Conservation (phyloP, 2,888 invertebrate genomes). For the Torymus tubicola region DNA sequence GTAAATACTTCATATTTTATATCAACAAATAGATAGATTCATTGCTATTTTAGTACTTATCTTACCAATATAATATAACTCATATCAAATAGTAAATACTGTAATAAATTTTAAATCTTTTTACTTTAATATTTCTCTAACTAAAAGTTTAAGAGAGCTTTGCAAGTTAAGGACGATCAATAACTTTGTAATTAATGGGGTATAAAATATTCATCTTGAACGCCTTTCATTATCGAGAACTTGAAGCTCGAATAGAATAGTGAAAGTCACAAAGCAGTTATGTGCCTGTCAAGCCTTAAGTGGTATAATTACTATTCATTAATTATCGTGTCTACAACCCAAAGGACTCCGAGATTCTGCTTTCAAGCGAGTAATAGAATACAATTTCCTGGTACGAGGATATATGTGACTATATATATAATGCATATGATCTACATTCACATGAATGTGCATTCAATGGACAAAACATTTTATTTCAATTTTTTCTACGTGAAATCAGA, state of each 20-base stretch:
- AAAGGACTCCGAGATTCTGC: slow-evolving; percentile 52
- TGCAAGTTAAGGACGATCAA: slow-evolving; percentile 2
- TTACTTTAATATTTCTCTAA: too few species aligned
- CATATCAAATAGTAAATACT: too few species aligned
- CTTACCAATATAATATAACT: too few species aligned
- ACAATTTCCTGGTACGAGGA: neutral
- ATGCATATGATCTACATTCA: too few species aligned
- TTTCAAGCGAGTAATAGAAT: slow-evolving; percentile 15
- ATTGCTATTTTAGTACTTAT: too few species aligned
- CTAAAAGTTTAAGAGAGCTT: neutral
- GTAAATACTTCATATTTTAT: too few species aligned
- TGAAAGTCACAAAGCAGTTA: slow-evolving; percentile 18
- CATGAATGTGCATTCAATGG: too few species aligned
- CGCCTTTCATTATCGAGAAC: slow-evolving; percentile 15
- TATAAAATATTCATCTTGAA: slow-evolving; percentile 12
- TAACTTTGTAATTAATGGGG: slow-evolving; percentile 30
- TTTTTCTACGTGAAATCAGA: too few species aligned
- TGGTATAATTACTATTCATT: slow-evolving; percentile 63
- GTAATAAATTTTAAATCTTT: too few species aligned
- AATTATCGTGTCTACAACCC: slow-evolving; percentile 57
- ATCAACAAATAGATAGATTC: too few species aligned
- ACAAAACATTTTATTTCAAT: too few species aligned
- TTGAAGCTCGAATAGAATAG: neutral
- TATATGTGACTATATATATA: neutral
- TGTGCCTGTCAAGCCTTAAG: slow-evolving; percentile 54